Percentiles rank a stretch among this genome's conserved stretches.
phyloP scores from a whole-genome alignment of 1,140 invertebrate genomes.

The Philopotamus ludificatus region DNA sequence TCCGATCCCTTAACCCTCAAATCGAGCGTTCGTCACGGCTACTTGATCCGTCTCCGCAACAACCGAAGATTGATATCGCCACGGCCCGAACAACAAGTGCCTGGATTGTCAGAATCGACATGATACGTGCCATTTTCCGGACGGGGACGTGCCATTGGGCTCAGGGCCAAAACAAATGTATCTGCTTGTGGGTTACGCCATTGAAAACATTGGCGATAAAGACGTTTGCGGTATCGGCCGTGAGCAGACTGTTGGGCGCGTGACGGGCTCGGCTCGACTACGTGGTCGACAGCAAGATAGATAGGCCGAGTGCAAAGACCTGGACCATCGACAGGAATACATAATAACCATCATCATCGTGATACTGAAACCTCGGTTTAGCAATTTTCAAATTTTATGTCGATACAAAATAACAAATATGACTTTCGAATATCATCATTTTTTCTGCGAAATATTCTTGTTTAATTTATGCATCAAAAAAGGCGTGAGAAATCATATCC shows the following conservation, averaged over 20 bases:
- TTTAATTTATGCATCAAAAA: too few relatives aligned
- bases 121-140: background rate
- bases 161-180: background rate
- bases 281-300: too few relatives aligned
- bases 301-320: too few relatives aligned
- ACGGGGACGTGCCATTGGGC: background rate
- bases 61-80: background rate
- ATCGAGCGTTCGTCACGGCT: background rate
- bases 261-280: constrained; percentile 3
- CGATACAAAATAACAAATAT: too few relatives aligned
- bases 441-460: too few relatives aligned
- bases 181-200: background rate
- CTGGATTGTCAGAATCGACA: constrained; percentile 1
- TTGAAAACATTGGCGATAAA: constrained; percentile 16
- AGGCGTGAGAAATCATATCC: too few relatives aligned
- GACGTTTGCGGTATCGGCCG: constrained; percentile 11
- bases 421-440: too few relatives aligned
- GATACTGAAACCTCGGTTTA: too few relatives aligned
- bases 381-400: too few relatives aligned
- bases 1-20: too few relatives aligned
- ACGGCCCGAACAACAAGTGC: constrained; percentile 7
- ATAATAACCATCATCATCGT: too few relatives aligned
- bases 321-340: too few relatives aligned
- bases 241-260: background rate
- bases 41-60: background rate